phyloP scores from a whole-genome alignment of 2,797 vertebrate species.

The Microcaecilia unicolor region DNA sequence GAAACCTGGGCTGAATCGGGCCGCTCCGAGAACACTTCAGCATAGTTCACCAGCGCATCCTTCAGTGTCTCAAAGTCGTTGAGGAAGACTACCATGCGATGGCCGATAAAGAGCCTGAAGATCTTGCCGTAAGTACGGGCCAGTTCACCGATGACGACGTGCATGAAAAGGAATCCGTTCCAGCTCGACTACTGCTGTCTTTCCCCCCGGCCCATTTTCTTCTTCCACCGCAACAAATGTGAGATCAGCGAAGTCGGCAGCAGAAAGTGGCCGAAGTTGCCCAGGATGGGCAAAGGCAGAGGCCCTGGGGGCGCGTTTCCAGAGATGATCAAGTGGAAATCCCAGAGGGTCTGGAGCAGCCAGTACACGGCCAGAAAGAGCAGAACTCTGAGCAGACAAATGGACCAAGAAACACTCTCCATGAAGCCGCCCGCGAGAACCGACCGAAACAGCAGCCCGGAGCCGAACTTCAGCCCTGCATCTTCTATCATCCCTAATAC shows the following conservation, averaged over 20 bases:
- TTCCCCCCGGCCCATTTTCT: conserved; percentile 32
- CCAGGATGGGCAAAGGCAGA: conserved; percentile 73
- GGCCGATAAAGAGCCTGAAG: conserved; percentile 68
- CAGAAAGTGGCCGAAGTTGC: conserved; percentile 69
- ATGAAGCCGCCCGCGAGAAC: conserved; percentile 1
- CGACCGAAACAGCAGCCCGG: not conserved
- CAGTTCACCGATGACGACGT: conserved; percentile 46
- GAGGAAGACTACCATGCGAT: conserved; percentile 70
- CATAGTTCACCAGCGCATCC: conserved; percentile 76
- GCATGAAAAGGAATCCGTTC: conserved; percentile 1
- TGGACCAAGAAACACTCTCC: not conserved
- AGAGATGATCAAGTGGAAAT: not conserved
- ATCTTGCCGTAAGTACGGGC: conserved; percentile 62
- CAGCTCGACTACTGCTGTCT: not conserved
- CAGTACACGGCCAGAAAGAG: conserved; percentile 26
- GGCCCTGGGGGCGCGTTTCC: conserved; percentile 70
- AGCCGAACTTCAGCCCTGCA: not conserved
- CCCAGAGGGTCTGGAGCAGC: conserved; percentile 7
- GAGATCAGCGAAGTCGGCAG: too few relatives aligned
- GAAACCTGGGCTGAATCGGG: conserved; percentile 69
- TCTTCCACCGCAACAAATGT: too few relatives aligned
- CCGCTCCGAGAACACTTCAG: conserved; percentile 85
- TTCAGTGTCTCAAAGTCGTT: conserved; percentile 72
- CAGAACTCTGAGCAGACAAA: conserved; percentile 24
- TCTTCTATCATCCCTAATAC: not conserved